A percentile compares a stretch with the other conserved stretches of the same genome.
Evolutionary conservation across 2,797 vertebrate species (phyloP).

Genomic region (Syndactyla subalaris): DNA sequence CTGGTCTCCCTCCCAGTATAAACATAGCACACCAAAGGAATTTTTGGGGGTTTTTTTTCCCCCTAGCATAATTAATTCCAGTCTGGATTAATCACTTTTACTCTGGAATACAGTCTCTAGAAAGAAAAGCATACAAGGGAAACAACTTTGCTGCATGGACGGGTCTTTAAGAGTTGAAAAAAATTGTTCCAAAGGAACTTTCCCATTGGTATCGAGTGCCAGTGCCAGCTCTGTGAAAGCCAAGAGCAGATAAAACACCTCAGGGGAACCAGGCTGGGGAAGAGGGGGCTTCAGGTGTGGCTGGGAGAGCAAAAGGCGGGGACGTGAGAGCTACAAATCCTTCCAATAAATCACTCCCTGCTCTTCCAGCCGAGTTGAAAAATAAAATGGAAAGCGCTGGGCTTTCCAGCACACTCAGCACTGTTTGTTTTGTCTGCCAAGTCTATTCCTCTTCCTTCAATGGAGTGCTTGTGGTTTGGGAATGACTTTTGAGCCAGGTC

Average conservation of each 20-base stretch:
- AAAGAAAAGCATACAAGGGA: neutral
- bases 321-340: neutral
- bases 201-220: neutral
- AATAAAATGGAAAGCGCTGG: neutral
- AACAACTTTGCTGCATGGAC: neutral
- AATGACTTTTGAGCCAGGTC: neutral
- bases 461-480: constrained; percentile 5
- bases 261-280: neutral
- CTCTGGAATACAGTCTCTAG: neutral
- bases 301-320: neutral
- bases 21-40: neutral
- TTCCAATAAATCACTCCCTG: neutral
- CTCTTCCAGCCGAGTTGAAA: constrained; percentile 14
- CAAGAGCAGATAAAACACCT: neutral
- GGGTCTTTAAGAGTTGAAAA: neutral
- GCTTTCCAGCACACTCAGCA: neutral
- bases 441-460: constrained; percentile 32
- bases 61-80: neutral
- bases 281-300: neutral
- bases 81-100: neutral
- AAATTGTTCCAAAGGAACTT: neutral
- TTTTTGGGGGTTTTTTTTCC: neutral
- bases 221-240: neutral
- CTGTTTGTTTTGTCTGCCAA: constrained; percentile 54
- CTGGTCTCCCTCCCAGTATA: neutral